Percentiles rank a stretch among this genome's conserved stretches.
These are phyloP conservation scores for Chionoecetes opilio DNA, from an alignment of 1,140 invertebrate genomes.

Conservation along the genomic window DNA sequence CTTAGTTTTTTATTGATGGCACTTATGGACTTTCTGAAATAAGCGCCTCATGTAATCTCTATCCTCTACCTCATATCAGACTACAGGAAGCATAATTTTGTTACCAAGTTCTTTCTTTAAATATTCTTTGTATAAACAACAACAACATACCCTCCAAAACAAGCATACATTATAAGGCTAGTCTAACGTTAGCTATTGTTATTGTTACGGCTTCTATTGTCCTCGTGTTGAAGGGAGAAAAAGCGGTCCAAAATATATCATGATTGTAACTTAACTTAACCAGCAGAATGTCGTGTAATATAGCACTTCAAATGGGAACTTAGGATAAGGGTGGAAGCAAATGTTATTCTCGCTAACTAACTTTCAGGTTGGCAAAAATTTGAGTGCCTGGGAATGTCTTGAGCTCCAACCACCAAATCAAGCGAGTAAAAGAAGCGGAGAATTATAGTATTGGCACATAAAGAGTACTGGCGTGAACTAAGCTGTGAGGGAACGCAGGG, in stretches of 20 bases:
- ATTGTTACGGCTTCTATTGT: neutral
- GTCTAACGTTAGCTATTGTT: neutral
- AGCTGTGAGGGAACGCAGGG: neutral
- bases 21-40: no score
- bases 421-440: neutral
- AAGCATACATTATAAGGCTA: neutral
- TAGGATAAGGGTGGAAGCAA: neutral
- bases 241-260: neutral
- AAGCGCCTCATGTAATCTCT: no score
- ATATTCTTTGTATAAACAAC: slow-evolving; percentile 1
- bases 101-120: neutral
- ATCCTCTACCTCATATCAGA: neutral
- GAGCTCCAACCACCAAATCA: neutral
- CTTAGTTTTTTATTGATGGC: no score
- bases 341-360: neutral
- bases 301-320: neutral
- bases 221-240: no score
- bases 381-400: neutral
- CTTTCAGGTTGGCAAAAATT: neutral
- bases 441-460: neutral
- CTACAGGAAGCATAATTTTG: slow-evolving; percentile 28
- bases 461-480: neutral
- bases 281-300: neutral
- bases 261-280: neutral
- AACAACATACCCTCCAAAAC: neutral